phyloP scores from a whole-genome alignment of 1,140 invertebrate genomes.

The Pseudomyrmex dendroicus region DNA sequence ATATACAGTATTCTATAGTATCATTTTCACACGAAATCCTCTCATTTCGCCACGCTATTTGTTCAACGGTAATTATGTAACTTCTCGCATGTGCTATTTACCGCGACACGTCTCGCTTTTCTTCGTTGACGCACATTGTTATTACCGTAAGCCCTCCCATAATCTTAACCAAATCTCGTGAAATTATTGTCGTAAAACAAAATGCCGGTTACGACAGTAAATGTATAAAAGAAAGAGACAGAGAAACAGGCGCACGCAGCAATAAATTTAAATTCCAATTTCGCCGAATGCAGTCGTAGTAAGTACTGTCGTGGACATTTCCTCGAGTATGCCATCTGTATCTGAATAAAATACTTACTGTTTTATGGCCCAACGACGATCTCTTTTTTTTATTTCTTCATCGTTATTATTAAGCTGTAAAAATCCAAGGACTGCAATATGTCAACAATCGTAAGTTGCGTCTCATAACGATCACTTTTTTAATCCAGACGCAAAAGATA shows the following conservation, averaged over 20 bases:
- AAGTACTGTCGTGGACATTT: slow-evolving; percentile 37
- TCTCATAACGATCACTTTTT: not conserved
- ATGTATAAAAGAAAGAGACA: slow-evolving; percentile 32
- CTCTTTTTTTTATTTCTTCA: slow-evolving; percentile 17
- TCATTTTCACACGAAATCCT: slow-evolving; percentile 32
- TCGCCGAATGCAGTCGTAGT: slow-evolving; percentile 62
- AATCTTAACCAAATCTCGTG: slow-evolving; percentile 68
- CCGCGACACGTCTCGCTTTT: slow-evolving; percentile 14
- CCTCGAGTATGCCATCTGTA: slow-evolving; percentile 26
- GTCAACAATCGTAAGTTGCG: not conserved
- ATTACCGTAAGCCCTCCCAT: slow-evolving; percentile 37
- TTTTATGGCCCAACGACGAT: slow-evolving; percentile 12
- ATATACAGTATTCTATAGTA: not conserved
- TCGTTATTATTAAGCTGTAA: not conserved
- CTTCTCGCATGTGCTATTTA: slow-evolving; percentile 32
- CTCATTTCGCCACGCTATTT: slow-evolving; percentile 22
- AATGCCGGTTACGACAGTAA: slow-evolving; percentile 49
- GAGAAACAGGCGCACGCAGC: slow-evolving; percentile 27
- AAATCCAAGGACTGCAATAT: slow-evolving; percentile 19
- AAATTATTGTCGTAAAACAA: slow-evolving; percentile 70
- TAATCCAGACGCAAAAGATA: not conserved
- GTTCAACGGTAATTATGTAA: slow-evolving; percentile 49
- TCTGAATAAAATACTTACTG: slow-evolving; percentile 57
- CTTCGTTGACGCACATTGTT: slow-evolving; percentile 49
- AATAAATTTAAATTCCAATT: slow-evolving; percentile 73